phyloP scores from a whole-genome alignment of 2,797 vertebrate genomes.

The Leuciscus waleckii region DNA sequence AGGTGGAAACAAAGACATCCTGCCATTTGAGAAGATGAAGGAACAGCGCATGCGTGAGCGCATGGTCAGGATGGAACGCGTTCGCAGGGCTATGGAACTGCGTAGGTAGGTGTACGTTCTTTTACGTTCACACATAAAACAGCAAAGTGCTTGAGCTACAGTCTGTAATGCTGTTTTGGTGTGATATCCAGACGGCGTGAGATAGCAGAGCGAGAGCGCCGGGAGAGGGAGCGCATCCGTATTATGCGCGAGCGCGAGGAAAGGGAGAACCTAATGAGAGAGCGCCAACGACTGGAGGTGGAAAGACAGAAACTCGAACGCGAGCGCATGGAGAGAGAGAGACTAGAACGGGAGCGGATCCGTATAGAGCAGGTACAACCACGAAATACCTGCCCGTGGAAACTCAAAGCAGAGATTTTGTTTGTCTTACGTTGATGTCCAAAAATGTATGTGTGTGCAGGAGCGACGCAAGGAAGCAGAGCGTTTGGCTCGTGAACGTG shows the following conservation, averaged over 20 bases:
- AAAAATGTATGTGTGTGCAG: constrained; percentile 67
- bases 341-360: constrained; percentile 92
- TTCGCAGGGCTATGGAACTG: constrained; percentile 88
- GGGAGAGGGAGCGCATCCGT: constrained; percentile 88
- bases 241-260: constrained; percentile 92
- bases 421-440: neutral
- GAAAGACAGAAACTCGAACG: constrained; percentile 89
- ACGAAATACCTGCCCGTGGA: neutral
- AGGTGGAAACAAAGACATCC: constrained; percentile 83
- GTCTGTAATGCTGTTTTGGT: neutral
- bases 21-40: constrained; percentile 98
- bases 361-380: constrained; percentile 93
- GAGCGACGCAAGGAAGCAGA: constrained; percentile 96
- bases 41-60: constrained; percentile 92
- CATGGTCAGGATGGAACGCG: constrained; percentile 88
- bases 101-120: constrained; percentile 81
- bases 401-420: neutral
- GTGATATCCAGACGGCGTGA: constrained; percentile 84
- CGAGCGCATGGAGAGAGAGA: constrained; percentile 91
- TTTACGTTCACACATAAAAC: neutral
- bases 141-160: neutral
- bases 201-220: constrained; percentile 88
- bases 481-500: constrained; percentile 92
- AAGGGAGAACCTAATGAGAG: constrained; percentile 89
- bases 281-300: constrained; percentile 91